Percentiles rank a stretch among this genome's conserved stretches.
Evolutionary conservation across 2,113 vertebrate species (phyloP).

Genomic region (Atractosteus spatula): DNA sequence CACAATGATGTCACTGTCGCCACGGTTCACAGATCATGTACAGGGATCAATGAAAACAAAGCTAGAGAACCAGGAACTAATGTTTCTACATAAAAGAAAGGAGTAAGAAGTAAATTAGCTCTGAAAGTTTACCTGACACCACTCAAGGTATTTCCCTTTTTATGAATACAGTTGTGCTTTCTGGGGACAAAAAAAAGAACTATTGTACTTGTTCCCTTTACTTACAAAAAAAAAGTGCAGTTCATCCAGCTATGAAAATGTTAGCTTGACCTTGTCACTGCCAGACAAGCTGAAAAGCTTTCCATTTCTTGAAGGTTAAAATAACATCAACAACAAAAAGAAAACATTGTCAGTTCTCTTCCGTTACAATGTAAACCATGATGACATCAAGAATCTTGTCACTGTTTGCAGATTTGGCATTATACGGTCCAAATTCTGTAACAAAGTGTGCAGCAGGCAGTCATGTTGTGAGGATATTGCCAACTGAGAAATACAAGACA

Average conservation of each 20-base stretch:
- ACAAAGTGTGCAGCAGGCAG: constrained; percentile 28
- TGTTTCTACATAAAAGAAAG: too few species aligned
- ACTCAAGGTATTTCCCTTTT: constrained; percentile 21
- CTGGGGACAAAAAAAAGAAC: too few species aligned
- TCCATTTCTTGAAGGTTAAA: neutral
- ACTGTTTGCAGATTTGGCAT: neutral
- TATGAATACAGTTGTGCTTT: constrained; percentile 13
- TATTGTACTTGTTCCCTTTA: too few species aligned
- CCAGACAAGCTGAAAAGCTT: constrained; percentile 1
- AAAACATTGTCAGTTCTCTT: neutral
- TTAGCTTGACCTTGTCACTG: too few species aligned
- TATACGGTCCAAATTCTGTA: constrained; percentile 11
- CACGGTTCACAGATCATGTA: too few species aligned
- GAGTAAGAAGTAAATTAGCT: constrained; percentile 13
- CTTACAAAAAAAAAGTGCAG: too few species aligned
- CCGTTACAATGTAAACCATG: too few species aligned
- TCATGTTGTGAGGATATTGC: neutral
- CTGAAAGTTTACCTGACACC: constrained; percentile 25
- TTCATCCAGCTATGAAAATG: too few species aligned
- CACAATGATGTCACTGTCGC: too few species aligned
- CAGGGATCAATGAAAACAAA: too few species aligned
- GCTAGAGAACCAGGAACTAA: too few species aligned
- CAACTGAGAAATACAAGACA: neutral
- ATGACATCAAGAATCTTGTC: neutral
- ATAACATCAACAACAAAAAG: neutral